These are phyloP conservation scores for Diorhabda carinulata DNA, from an alignment of 1,140 invertebrate species.

Conservation along the genomic window DNA sequence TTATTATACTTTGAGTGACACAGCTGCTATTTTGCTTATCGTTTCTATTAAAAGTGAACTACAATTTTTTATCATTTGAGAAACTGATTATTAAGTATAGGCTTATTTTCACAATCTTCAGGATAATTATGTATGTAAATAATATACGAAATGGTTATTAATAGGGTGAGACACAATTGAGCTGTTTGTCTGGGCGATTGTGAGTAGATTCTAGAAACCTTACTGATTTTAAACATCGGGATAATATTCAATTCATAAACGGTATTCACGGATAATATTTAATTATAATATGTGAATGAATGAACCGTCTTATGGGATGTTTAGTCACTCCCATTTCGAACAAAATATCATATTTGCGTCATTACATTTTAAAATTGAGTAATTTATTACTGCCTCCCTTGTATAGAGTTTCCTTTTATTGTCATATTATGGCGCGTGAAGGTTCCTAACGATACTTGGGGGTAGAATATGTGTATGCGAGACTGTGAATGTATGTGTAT, in stretches of 20 bases:
- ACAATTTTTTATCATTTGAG: too few relatives aligned
- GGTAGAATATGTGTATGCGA: conserved; percentile 12
- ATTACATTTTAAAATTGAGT: conserved; percentile 22
- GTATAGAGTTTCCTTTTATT: conserved; percentile 14
- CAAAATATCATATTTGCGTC: conserved; percentile 16
- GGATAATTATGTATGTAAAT: background rate
- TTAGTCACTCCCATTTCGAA: background rate
- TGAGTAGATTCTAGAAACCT: background rate
- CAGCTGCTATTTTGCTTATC: too few relatives aligned
- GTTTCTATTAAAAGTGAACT: too few relatives aligned
- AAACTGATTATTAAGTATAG: too few relatives aligned
- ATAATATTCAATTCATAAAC: background rate
- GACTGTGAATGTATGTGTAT: background rate
- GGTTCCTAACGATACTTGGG: conserved; percentile 9
- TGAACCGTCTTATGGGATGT: background rate
- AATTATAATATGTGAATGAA: too few relatives aligned
- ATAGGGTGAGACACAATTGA: background rate
- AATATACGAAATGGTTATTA: background rate
- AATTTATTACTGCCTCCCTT: conserved; percentile 19
- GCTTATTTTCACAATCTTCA: too few relatives aligned
- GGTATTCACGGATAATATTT: too few relatives aligned
- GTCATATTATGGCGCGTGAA: conserved; percentile 17
- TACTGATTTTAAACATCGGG: background rate
- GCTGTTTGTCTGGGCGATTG: background rate
- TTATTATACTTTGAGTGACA: too few relatives aligned